Conservation (phyloP, 2,797 vertebrate species). For the Trachops cirrhosus region DNA sequence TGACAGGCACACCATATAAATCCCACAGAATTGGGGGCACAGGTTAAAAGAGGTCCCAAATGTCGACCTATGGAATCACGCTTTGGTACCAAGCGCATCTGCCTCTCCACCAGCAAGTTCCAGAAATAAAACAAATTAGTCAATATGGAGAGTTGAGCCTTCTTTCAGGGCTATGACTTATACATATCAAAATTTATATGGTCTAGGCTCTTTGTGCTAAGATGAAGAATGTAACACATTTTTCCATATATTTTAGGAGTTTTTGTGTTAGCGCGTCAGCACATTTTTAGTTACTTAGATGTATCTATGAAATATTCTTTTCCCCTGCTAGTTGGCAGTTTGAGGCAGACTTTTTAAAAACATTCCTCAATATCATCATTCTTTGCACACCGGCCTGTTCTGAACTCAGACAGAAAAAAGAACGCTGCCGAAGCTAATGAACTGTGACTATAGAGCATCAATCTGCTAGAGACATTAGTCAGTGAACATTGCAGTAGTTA, state of each 20-base stretch:
- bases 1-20: background rate
- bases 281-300: constrained; percentile 16
- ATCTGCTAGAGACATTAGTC: background rate
- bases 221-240: background rate
- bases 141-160: background rate
- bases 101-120: background rate
- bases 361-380: background rate
- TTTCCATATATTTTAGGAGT: constrained; percentile 2
- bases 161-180: background rate
- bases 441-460: background rate
- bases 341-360: background rate
- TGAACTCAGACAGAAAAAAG: constrained; percentile 14
- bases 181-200: background rate
- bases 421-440: constrained; percentile 37
- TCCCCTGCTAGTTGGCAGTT: background rate
- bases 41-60: background rate
- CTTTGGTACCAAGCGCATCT: background rate
- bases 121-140: constrained; percentile 15
- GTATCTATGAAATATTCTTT: background rate
- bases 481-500: background rate
- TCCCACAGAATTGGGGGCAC: background rate
- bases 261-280: constrained; percentile 24
- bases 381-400: background rate
- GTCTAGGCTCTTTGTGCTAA: background rate
- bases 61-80: background rate